Evolutionary conservation across 2,113 vertebrate genomes (phyloP).

Genomic region (Zosterops pallidus): DNA sequence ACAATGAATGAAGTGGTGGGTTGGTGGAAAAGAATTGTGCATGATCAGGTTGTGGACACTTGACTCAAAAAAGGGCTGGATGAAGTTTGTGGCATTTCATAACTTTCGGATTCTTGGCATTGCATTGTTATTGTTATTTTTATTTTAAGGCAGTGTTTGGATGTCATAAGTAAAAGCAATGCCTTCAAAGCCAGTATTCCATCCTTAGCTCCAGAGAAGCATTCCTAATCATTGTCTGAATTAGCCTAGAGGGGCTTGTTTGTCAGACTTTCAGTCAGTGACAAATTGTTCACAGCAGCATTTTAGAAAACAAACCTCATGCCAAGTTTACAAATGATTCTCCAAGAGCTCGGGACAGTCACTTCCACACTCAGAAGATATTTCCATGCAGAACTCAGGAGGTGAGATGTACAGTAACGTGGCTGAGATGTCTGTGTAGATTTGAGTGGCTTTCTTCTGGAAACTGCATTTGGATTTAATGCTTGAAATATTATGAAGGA

Average conservation of each 20-base stretch:
- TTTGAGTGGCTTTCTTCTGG: constrained; percentile 12
- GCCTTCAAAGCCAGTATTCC: not conserved
- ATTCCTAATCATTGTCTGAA: not conserved
- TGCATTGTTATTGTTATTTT: not conserved
- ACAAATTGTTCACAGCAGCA: not conserved
- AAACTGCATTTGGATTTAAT: not conserved
- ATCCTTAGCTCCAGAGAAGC: not conserved
- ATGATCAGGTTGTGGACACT: not conserved
- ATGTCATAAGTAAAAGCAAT: not conserved
- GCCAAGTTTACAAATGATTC: not conserved
- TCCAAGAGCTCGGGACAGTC: not conserved
- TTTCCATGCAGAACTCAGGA: not conserved
- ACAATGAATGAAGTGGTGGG: not conserved
- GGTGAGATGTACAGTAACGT: not conserved
- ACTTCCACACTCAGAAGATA: not conserved
- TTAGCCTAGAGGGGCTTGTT: constrained; percentile 6
- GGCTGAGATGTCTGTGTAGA: not conserved
- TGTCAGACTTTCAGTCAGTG: not conserved
- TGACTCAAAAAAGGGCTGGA: not conserved
- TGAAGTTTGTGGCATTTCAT: not conserved
- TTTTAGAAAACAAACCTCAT: constrained; percentile 14
- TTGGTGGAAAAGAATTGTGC: not conserved
- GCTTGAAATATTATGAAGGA: not conserved
- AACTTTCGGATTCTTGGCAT: not conserved
- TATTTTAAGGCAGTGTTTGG: not conserved